Base-by-base conservation (phyloP, 2,888 invertebrate genomes). In the Acronicta leporina region DNA sequence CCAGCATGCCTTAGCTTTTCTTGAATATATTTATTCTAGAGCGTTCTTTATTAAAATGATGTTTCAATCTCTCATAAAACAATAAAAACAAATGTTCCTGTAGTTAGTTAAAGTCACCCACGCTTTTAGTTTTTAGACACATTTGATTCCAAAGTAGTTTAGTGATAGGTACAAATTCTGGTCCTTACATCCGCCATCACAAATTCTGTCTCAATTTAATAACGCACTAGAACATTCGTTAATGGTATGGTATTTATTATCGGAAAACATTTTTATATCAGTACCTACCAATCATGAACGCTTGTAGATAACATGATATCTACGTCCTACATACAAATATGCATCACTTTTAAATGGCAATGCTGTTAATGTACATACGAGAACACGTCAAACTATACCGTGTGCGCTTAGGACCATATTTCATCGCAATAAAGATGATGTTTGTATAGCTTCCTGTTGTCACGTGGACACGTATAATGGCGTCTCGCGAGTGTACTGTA, bases 301-400 rank as follows among this genome's bases (percentile, higher is more conserved):
- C 46, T 45, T 2, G 5, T 13, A 20, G 72, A 66, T 67, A 72
- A 64, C 27, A 14, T 33, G 53, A 30, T 72, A 66, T 50, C 40
- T 0, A 8, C 59, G 68, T 8, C 68, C 67, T 66, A 68, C 49
- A 72, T 68, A 66, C 43, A 47, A 71, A 41, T 57, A 56, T 72
- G 49, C 59, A 58, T 58, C 46, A 51, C 41, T 58, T 47, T 0
- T 25, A 30, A 38, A 50, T 54, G 43, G 40, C 45, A 20, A 14
- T 45, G n/a, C 8, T 45, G 15, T 14, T 50, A 25, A 33, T 20
- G 27, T 56, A 46, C 25, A 35, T 14, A 35, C 11, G 11, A 33
- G 0, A 4, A 4, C 11, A 33, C 30, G 20, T 4, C 20, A 20
- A 20, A 4, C 20, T 20, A 4, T 20, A 8, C 30, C 8, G 30